Evolutionary conservation across 2,888 invertebrate genomes (phyloP).

Genomic region (Punctoribates punctum): DNA sequence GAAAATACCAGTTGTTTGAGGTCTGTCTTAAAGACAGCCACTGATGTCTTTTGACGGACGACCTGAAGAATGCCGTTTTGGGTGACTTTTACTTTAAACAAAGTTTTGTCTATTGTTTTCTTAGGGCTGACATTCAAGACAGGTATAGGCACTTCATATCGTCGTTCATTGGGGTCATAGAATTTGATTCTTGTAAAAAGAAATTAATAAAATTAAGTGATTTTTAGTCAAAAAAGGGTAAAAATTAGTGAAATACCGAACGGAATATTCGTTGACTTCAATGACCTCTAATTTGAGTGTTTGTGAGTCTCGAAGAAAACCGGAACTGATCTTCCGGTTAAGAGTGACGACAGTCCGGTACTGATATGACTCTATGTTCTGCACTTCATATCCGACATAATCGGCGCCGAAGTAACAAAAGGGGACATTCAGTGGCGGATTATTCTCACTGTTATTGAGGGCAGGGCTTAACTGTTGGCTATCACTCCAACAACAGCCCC

Average conservation of each 20-base stretch:
- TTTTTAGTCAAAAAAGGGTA: too few relatives aligned
- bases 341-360: slow-evolving; percentile 19
- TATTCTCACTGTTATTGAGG: background rate
- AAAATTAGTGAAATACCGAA: background rate
- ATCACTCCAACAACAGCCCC: slow-evolving; percentile 39
- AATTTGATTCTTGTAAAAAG: slow-evolving; percentile 18
- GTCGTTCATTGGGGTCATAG: slow-evolving; percentile 7
- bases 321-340: slow-evolving; percentile 7
- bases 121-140: background rate
- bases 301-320: slow-evolving; percentile 32
- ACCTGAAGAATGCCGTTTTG: background rate
- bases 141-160: slow-evolving; percentile 41
- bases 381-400: slow-evolving; percentile 31
- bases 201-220: background rate
- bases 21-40: slow-evolving; percentile 29
- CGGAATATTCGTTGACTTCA: slow-evolving; percentile 24
- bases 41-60: background rate
- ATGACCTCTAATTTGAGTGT: slow-evolving; percentile 32
- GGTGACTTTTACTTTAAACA: slow-evolving; percentile 6
- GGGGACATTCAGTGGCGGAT: slow-evolving; percentile 36
- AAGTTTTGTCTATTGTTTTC: background rate
- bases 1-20: slow-evolving; percentile 36
- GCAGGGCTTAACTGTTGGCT: background rate
- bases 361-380: background rate
- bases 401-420: slow-evolving; percentile 38